Base-by-base conservation (phyloP, 2,797 vertebrate species). In the Yasuhikotakia modesta region DNA sequence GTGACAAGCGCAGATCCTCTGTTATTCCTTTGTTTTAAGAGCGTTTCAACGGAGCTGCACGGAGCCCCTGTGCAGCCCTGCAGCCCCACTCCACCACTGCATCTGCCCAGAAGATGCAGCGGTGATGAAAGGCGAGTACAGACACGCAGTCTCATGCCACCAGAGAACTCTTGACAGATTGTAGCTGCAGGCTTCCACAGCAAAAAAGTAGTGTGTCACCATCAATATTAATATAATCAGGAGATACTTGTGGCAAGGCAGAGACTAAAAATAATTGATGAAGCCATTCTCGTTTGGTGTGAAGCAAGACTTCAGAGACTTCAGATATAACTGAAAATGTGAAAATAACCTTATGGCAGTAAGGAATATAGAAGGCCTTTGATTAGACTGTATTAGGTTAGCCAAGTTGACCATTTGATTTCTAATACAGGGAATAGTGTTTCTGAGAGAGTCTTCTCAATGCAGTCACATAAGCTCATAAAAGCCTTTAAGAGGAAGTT, bases 41-140 rank as follows among this genome's bases (percentile, higher is more conserved):
- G 70, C 19, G 24, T 65, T 73, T 65, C 52, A 43, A 30, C 64
- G 55, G 66, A 78, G 65, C 73, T 13, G 60, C 71, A 75, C 2
- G 13, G 32, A 61, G 32, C 46, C 72, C 24, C 30, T 35, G 21
- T 14, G 7, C 43, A 39, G 71, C 50, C 66, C 11, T 21, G 12
- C 53, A 69, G 72, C 69, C 70, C 70, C 35, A 71, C 30, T 58
- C 67, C 2, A 30, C 45, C 48, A 46, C 22, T 48, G 72, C 69
- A 73, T 73, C 61, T 74, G 43, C 73, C 55, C 67, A 24, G 70
- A 64, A 76, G 76, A 79, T 35, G n/a, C 52, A 14, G 43, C 30
- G 21, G 64, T 73, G 75, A 80, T 83, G 66, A 80, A 81, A 83
- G 81, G 70, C 65, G 12, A 58, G 65, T 55, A 60, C 71, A 84